phyloP scores from a whole-genome alignment of 2,113 vertebrate species.

The Pterocles gutturalis region DNA sequence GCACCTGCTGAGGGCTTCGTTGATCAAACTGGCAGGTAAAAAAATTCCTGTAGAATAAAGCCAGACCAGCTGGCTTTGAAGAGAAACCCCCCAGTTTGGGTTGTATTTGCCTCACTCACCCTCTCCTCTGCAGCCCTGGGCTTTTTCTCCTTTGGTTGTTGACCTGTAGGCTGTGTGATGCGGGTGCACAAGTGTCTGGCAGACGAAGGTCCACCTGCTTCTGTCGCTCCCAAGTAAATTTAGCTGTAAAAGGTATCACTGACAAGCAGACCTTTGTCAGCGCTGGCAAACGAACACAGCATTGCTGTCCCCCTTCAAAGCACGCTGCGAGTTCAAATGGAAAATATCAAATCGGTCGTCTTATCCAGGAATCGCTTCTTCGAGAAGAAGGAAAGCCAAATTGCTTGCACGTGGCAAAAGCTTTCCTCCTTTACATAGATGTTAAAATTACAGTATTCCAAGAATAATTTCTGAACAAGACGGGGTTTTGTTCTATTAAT shows the following conservation, averaged over 20 bases:
- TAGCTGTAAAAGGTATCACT: slow-evolving; percentile 94
- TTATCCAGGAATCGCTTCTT: slow-evolving; percentile 70
- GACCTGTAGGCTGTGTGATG: slow-evolving; percentile 86
- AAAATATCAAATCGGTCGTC: slow-evolving; percentile 77
- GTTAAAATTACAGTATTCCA: slow-evolving; percentile 74
- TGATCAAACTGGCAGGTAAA: slow-evolving; percentile 86
- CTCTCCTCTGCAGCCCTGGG: slow-evolving; percentile 85
- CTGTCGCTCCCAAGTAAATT: slow-evolving; percentile 94
- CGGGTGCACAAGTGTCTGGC: slow-evolving; percentile 85
- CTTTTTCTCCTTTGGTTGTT: slow-evolving; percentile 84
- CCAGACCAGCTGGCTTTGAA: slow-evolving; percentile 99
- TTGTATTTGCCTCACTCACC: slow-evolving; percentile 87
- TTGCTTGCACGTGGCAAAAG: slow-evolving; percentile 67
- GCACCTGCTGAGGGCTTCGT: slow-evolving; percentile 92
- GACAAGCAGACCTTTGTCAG: slow-evolving; percentile 93
- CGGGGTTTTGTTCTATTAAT: slow-evolving; percentile 75
- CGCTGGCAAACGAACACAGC: slow-evolving; percentile 82
- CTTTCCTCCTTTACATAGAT: slow-evolving; percentile 53
- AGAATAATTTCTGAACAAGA: slow-evolving; percentile 74
- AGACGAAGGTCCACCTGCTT: slow-evolving; percentile 88
- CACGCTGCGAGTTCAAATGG: slow-evolving; percentile 77
- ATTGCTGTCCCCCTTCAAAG: slow-evolving; percentile 66
- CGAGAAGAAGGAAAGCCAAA: slow-evolving; percentile 54
- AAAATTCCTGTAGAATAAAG: slow-evolving; percentile 88
- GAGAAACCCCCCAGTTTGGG: slow-evolving; percentile 94